Evolutionary conservation across 1,140 invertebrate species (phyloP).

Genomic region (Melitaea cinxia): DNA sequence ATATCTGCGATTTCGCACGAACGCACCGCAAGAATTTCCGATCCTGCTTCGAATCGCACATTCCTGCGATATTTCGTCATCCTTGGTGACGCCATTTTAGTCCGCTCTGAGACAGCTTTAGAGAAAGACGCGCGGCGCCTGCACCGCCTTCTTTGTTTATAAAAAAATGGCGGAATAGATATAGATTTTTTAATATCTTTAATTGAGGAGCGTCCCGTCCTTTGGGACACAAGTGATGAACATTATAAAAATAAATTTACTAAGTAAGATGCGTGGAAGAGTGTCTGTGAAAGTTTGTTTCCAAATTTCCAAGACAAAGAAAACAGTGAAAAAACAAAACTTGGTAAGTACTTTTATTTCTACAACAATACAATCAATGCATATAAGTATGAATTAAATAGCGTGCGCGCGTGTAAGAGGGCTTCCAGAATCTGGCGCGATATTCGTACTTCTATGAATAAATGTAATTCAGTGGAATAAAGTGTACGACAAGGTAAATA

Average conservation of each 20-base stretch:
- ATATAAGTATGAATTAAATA: constrained; percentile 14
- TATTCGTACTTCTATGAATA: constrained; percentile 12
- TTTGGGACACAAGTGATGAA: constrained; percentile 8
- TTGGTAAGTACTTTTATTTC: constrained; percentile 10
- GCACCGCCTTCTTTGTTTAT: neutral
- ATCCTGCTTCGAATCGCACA: neutral
- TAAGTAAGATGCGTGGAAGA: neutral
- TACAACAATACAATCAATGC: constrained; percentile 12
- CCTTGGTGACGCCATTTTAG: too few species aligned
- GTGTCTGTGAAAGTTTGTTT: constrained; percentile 10
- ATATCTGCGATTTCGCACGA: too few species aligned
- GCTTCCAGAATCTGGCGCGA: constrained; percentile 7
- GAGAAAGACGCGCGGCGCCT: neutral
- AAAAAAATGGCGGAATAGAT: constrained; percentile 3
- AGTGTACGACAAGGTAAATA: constrained; percentile 10
- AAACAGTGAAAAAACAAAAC: neutral
- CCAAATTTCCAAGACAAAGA: constrained; percentile 12
- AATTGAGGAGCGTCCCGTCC: constrained; percentile 3
- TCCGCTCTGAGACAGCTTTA: neutral
- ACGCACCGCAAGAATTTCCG: too few species aligned
- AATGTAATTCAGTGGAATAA: constrained; percentile 12
- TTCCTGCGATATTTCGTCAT: neutral
- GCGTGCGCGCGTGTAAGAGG: constrained; percentile 9
- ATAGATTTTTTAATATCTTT: neutral
- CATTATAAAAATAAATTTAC: constrained; percentile 2